Evolutionary conservation across 2,888 invertebrate genomes (phyloP), one percentile per base, ranked within the genome.

Genomic region (Protodeltote pygarga): DNA sequence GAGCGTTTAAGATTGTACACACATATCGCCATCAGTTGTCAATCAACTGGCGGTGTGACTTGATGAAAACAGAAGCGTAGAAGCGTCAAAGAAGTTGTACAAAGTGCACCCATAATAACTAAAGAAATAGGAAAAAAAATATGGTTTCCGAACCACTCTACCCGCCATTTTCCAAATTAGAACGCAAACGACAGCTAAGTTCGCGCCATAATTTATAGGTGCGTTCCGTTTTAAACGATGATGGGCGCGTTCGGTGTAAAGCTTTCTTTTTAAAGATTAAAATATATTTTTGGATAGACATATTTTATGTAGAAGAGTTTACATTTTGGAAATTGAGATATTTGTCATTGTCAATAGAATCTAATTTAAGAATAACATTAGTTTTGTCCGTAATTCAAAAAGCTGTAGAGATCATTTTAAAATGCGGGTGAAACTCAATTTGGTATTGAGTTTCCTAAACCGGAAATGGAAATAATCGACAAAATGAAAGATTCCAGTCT

Each of bases 11-110:
- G 8, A 50, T 65, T 60, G 65, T 48, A 61, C 45, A 42, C 62
- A 59, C 57, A 60, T n/a, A n/a, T 65, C 72, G 57, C 75, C 65
- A 79, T 77, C 80, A 79, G 59, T 72, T 79, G 81, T 85, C 86
- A 81, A 83, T 86, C 83, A 85, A 65, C 74, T 42, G 52, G 58
- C 44, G 32, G 65, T 51, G 62, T 65, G 65, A 65, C 63, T 69
- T 65, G 68, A 72, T 68, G 73, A 74, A 73, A 73, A 67, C 69
- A 67, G 72, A 72, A 63, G 40, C 60, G 66, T 69, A 64, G 62
- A 71, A 74, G 72, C 61, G 70, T 67, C 65, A 70, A 72, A 72
- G 61, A 65, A 66, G 46, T 65, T 53, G 45, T 55, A 50, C 33
- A 61, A 48, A 59, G 40, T 45, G 37, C 23, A 39, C 31, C 47